phyloP scores from a whole-genome alignment of 2,888 invertebrate species.

The Ochlodes sylvanus region DNA sequence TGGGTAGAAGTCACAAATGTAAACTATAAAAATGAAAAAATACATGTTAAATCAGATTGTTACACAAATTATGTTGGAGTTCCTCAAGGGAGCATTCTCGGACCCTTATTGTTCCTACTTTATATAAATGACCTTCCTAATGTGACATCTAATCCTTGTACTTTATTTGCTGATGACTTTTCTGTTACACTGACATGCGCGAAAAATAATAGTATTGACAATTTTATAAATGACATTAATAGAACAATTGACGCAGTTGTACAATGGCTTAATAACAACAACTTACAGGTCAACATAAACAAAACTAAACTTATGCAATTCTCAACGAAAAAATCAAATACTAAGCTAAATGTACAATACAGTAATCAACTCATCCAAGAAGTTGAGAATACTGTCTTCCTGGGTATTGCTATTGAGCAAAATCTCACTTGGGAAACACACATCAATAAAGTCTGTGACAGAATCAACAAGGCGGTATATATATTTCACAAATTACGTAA shows the following conservation, averaged over 20 bases:
- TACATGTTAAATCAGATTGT: background rate
- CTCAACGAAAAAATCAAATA: background rate
- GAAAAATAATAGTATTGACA: background rate
- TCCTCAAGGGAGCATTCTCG: background rate
- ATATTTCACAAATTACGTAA: background rate
- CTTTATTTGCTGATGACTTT: background rate
- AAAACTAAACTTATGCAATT: conserved; percentile 2
- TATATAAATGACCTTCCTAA: background rate
- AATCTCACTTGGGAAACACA: background rate
- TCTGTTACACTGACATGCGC: background rate
- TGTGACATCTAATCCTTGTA: background rate
- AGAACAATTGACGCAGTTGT: background rate
- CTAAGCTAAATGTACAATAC: background rate
- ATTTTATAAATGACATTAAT: conserved; percentile 3
- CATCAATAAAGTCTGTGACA: background rate
- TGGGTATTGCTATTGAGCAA: background rate
- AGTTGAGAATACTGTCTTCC: background rate
- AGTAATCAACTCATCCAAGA: background rate
- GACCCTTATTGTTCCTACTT: background rate
- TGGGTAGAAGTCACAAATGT: background rate
- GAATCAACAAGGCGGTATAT: background rate
- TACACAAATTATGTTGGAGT: background rate
- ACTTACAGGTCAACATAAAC: background rate
- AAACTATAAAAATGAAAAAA: background rate
- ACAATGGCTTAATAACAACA: background rate